Evolutionary conservation across 2,797 vertebrate species (phyloP), one percentile per base, ranked within the genome.

Genomic region (Melanotaenia pygmaea): DNA sequence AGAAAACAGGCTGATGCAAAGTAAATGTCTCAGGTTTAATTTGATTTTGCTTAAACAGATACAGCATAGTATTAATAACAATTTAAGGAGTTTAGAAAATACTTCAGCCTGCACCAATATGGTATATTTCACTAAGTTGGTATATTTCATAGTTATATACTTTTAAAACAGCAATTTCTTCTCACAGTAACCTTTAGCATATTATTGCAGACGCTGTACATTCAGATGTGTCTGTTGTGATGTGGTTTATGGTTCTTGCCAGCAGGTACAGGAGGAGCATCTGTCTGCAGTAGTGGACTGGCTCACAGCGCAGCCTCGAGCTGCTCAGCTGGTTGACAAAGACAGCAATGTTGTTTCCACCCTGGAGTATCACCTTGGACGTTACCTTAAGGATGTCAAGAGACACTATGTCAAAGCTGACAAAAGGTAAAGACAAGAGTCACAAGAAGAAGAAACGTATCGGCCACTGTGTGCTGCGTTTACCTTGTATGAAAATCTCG

Each of bases 261-360:
- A 98, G 97, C 94, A 98, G 94, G 94, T 99, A 63, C 98, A 99
- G 88, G 95, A 97, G 85, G 97, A 99, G 51, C 97, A 99, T 82
- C 91, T 99, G 24, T 95, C 95, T 16, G 97, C 98, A 0, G 93
- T 98, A 85, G 95, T 99, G 83, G 97, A 98, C 89, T 99, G 97
- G 98, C 94, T 99, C 72, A 97, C 97, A 5, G 94, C 95, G 5
- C 97, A 99, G 90, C 97, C 98, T 0, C 94, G 98, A 24, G 98
- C 98, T 0, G 98, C 98, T 1, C 98, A 99, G 94, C 93, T 99
- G 82, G 92, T 99, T 51, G 97, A 97, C 90, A 98, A 98, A 87
- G 98, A 99, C 82, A 96, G 97, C 93, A 95, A 94, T 0, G 94
- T 99, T 82, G 95, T 99, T 70, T 96, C 93, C 93, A 99, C 98